Evolutionary conservation across 2,888 invertebrate species (phyloP), one percentile per base, ranked within the genome.

Genomic region (Isoperla grammatica): DNA sequence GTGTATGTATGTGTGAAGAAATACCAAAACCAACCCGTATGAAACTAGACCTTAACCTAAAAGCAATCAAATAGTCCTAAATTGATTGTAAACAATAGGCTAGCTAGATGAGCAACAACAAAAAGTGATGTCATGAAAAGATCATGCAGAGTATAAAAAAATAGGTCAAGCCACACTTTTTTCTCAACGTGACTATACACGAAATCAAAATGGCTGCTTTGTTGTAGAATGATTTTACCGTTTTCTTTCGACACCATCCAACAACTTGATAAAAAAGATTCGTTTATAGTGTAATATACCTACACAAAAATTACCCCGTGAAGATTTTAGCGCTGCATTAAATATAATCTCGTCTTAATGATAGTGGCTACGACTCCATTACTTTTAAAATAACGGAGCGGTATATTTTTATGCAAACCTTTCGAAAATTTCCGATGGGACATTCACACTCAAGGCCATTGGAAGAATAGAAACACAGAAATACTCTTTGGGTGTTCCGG

Each of bases 401-500:
- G 45, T 15, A 45, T 15, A 11, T 53, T 50, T 23, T 9, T 39
- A 50, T 29, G 59, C 64, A 64, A 64, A 64, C 64, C 64, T 64
- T 64, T 61, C 56, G 57, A 61, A 42, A 59, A 56, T 61, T 62
- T 58, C 61, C 60, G 60, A 35, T 54, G 62, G 62, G 64, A 59
- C 60, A 58, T 55, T 60, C 62, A 59, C 64, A 64, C 64, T 62
- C 54, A 60, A 62, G 61, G 64, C 64, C 64, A 64, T 64, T 53
- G 37, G 46, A 54, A 8, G 4, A 4, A 29, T 29, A 8, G 29
- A 29, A 29, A 29, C 29, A 29, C 29, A 29, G 29, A 29, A 29
- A 29, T 29, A 29, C 29, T 29, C 29, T 29, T 29, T 29, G 29
- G 29, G 29, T 29, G 29, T 29, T 8, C 8, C 29, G 5, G 29